These are phyloP conservation scores for Ditula angustiorana DNA, from an alignment of 2,888 invertebrate species.

Conservation along the genomic window DNA sequence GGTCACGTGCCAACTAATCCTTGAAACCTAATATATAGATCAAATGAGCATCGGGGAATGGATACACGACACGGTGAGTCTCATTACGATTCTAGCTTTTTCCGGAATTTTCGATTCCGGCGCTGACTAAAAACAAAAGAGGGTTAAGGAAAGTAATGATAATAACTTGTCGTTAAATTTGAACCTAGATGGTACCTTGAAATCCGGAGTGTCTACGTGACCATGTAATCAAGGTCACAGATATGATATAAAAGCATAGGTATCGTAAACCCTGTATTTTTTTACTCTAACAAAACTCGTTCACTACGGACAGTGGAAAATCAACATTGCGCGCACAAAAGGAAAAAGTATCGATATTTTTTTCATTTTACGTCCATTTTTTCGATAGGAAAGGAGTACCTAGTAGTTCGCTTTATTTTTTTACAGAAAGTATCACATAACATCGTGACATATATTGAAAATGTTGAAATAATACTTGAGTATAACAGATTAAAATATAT, in stretches of 20 bases:
- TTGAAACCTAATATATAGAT: slow-evolving; percentile 43
- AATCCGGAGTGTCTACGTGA: no score
- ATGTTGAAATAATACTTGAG: no score
- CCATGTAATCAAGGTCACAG: background rate
- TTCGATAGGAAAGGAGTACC: background rate
- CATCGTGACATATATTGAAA: background rate
- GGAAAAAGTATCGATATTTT: background rate
- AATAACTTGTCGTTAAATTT: background rate
- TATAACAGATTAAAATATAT: no score
- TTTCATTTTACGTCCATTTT: background rate
- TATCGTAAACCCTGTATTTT: background rate
- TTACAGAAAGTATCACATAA: background rate
- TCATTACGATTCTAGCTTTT: no score
- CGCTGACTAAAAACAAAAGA: no score
- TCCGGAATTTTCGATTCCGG: no score
- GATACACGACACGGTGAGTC: no score
- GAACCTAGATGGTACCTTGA: no score
- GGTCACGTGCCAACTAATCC: slow-evolving; percentile 47
- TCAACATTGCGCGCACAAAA: background rate
- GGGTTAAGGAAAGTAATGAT: no score
- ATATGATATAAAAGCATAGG: background rate
- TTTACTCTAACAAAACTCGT: background rate
- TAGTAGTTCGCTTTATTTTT: background rate
- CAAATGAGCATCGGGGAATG: slow-evolving; percentile 27
- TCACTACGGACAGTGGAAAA: background rate